phyloP scores from a whole-genome alignment of 2,113 vertebrate genomes.

The Plecotus auritus region DNA sequence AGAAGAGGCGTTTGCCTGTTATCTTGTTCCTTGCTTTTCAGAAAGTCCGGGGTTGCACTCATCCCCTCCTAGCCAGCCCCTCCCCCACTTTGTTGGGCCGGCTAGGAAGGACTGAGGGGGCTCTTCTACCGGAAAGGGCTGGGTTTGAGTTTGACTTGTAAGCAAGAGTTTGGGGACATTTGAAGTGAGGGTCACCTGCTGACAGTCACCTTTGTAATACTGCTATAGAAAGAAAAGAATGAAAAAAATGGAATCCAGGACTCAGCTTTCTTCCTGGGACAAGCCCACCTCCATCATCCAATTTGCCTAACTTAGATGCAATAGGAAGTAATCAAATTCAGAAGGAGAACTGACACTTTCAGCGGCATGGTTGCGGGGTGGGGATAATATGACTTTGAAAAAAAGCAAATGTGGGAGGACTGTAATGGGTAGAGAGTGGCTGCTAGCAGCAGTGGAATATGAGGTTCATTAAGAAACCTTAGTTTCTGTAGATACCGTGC shows the following conservation, averaged over 20 bases:
- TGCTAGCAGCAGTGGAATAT: neutral
- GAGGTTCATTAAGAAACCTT: neutral
- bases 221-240: neutral
- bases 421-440: neutral
- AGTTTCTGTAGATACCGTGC: neutral
- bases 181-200: neutral
- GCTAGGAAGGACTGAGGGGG: neutral
- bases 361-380: neutral
- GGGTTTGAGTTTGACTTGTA: neutral
- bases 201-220: neutral
- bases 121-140: neutral
- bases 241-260: neutral
- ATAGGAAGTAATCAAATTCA: neutral
- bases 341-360: neutral
- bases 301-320: neutral
- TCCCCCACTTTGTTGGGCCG: neutral
- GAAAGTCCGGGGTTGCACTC: neutral
- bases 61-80: neutral
- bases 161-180: neutral
- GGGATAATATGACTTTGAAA: neutral
- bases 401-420: neutral
- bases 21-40: neutral
- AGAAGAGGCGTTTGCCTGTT: neutral
- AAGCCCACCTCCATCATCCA: neutral
- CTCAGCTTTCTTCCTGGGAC: neutral